Base-by-base conservation (phyloP, 2,888 invertebrate species). In the Ophion costatus region DNA sequence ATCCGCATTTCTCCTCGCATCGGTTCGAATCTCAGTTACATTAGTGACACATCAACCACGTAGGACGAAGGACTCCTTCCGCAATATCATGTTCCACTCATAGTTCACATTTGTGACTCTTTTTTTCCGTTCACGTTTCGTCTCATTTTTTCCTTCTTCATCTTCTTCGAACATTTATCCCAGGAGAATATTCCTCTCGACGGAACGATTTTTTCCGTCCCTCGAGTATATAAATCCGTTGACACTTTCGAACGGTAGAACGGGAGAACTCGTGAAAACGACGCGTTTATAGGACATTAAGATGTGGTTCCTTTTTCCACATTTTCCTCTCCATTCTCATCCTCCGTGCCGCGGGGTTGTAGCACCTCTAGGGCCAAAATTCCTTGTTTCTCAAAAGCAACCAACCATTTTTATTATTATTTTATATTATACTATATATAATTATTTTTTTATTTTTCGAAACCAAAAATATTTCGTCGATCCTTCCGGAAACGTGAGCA, bases 151-250 rank as follows among this genome's bases (percentile, higher is more conserved):
- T 71, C 22, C 38, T 9, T 56, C 51, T 20, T 79, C 59, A 56
- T 59, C 59, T 79, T 82, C 79, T 45, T 45, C 76, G 77, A 82
- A 85, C 7, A 51, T 75, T 75, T 29, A 29, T 70, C 78, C 81
- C 75, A 11, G 22, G 80, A 77, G 80, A 77, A 38, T 76, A 71
- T 63, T 76, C 66, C 59, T 45, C 20, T 22, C 33, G 38, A 59
- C 20, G 56, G 69, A 82, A 61, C 11, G 42, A 22, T 75, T 56
- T 79, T 84, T 71, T 74, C 74, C 66, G 69, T 59, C 51, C 42
- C 80, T 45, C 61, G 59, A 59, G 56, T 17, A 24, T 67, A 77
- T 85, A 82, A 82, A 85, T 85, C 77, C 73, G 76, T 85, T 74
- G 85, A 74, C 85, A 85, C 82, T 80, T 73, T 73, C 42, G 29